Evolutionary conservation across 2,797 vertebrate genomes (phyloP), one percentile per base, ranked within the genome.

Genomic region (Coregonus suidteri): DNA sequence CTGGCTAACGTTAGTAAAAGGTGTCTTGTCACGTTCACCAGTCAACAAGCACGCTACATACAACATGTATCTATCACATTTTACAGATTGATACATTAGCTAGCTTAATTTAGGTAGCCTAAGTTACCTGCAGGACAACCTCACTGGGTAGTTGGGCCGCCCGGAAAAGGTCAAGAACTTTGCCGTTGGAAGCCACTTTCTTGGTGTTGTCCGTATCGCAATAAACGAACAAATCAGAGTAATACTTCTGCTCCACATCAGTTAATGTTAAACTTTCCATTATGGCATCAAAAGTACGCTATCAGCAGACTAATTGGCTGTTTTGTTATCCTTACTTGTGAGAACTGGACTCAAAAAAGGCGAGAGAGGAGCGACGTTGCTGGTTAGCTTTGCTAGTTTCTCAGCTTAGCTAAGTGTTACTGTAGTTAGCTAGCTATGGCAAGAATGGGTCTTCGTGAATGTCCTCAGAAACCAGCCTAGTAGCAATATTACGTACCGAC

Each of bases 141-240:
- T 99, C 97, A 93, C 90, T 96, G 82, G 97, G 96, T 66, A 99
- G 95, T 95, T 99, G 98, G 88, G 98, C 97, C 93, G 97, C 97
- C 93, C 97, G 95, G 94, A 98, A 97, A 81, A 99, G 96, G 92
- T 99, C 98, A 86, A 97, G 93, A 89, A 98, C 97, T 89, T 96
- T 95, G 78, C 96, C 96, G 83, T 96, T 96, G 86, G 96, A 96
- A 76, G 96, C 96, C 91, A 98, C 97, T 95, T 99, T 99, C 90
- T 99, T 98, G 87, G 97, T 97, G 94, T 96, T 97, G 90, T 99
- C 98, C 86, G 96, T 97, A 94, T 99, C 98, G 95, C 98, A 99
- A 94, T 97, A 98, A 62, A 95, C 92, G 93, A 99, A 99, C 89
- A 99, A 92, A 80, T 99, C 98, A 86, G 97, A 98, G 90, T 98